Percentiles rank a stretch among this genome's conserved stretches.
These are phyloP conservation scores for Danionella cerebrum DNA, from an alignment of 2,113 vertebrate species.

Conservation along the genomic window DNA sequence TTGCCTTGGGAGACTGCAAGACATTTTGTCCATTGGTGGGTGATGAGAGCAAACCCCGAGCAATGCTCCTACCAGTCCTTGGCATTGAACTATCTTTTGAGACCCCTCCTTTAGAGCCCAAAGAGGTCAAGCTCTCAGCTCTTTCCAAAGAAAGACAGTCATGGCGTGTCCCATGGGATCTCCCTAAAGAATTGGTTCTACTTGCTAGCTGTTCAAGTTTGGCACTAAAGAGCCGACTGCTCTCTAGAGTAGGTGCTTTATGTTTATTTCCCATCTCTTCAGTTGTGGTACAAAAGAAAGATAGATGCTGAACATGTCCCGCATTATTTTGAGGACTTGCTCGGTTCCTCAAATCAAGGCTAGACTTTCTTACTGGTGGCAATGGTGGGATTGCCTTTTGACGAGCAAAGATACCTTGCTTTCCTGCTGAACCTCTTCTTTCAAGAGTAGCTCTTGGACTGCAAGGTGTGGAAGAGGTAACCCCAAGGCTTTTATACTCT, in stretches of 20 bases:
- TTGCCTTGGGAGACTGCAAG: slow-evolving; percentile 75
- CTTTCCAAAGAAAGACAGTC: slow-evolving; percentile 88
- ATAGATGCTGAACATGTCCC: slow-evolving; percentile 52
- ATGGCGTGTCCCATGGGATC: slow-evolving; percentile 75
- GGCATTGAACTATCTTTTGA: slow-evolving; percentile 85
- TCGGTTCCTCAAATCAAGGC: slow-evolving; percentile 90
- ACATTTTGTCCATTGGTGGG: slow-evolving; percentile 57
- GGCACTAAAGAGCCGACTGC: slow-evolving; percentile 87
- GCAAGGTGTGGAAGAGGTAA: slow-evolving; percentile 65
- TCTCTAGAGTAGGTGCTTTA: slow-evolving; percentile 70
- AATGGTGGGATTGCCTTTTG: slow-evolving; percentile 87
- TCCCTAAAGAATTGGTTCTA: slow-evolving; percentile 85
- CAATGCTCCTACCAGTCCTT: slow-evolving; percentile 75
- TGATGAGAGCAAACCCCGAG: slow-evolving; percentile 69
- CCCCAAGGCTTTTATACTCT: slow-evolving; percentile 53
- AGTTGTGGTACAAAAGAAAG: slow-evolving; percentile 56
- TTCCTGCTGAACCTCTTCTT: slow-evolving; percentile 72
- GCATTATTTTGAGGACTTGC: slow-evolving; percentile 79
- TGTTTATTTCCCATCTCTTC: slow-evolving; percentile 70
- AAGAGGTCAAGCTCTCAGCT: slow-evolving; percentile 76
- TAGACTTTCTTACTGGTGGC: slow-evolving; percentile 91
- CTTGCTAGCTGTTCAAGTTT: slow-evolving; percentile 87
- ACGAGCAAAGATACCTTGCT: slow-evolving; percentile 77
- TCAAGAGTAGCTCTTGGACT: slow-evolving; percentile 77
- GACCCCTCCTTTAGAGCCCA: slow-evolving; percentile 64